Evolutionary conservation across 2,888 invertebrate genomes (phyloP), one percentile per base, ranked within the genome.

Genomic region (Hymenopus coronatus): DNA sequence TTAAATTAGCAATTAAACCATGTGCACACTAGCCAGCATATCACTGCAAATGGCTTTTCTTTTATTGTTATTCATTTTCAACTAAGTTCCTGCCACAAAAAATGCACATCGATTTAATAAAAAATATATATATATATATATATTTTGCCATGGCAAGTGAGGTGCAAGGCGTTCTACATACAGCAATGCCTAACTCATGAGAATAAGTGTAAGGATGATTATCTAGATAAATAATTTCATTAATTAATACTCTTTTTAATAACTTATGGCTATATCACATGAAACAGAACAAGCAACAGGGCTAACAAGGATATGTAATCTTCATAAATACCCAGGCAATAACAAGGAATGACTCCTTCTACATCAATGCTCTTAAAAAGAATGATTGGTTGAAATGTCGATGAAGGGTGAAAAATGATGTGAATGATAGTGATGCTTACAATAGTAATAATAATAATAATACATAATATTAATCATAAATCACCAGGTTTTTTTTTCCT

Each of bases 211-310:
- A 88, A 82, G 89, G 83, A 28, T 15, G 81, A 82, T 82, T 81
- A 28, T 86, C 84, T 89, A 88, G 84, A 88, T 89, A 88, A 89
- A 88, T 88, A 88, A 88, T 88, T 88, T 87, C 83, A 82, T 84
- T 81, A 87, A 85, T 83, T 89, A 89, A 88, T 89, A 88, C 88
- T 88, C 88, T 89, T 91, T n/a, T 90, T 87, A 90, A 90, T 90
- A 90, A 91, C 91, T 91, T 91, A 91, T 90, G 90, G 90, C 90
- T 91, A 91, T 90, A 91, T 91, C 90, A 90, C 91, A 91, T 90
- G 89, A 90, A 91, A 90, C 90, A 91, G 90, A 91, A 91, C 90
- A 90, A 91, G 90, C 90, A 91, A 90, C 90, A 90, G 89, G 89
- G 89, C 90, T 90, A 91, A 91, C 91, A 91, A 90, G 91, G 90